Evolutionary conservation across 2,888 invertebrate species (phyloP), one percentile per base, ranked within the genome.

Genomic region (Cylloceria caligata): DNA sequence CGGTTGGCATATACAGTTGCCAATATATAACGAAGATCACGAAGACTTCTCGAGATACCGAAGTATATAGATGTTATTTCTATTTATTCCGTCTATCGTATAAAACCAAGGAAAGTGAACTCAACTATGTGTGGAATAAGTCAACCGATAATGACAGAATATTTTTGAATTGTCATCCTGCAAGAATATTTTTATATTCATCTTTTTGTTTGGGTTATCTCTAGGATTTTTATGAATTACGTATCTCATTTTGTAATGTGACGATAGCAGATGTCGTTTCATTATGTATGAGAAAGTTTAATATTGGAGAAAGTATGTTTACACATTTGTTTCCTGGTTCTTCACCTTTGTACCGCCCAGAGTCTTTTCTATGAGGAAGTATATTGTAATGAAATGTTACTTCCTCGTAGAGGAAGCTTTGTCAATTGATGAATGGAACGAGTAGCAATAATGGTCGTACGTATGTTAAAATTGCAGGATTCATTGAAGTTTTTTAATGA

Each of bases 271-370:
- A 57, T 3, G 30, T 57, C n/a, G 55, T n/a, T 57, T 30, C 19
- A 19, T 36, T 60, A 19, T 60, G 7, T 60, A 36, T 60, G 60
- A 34, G 60, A 60, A 34, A 60, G 30, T 34, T 34, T 34, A 34
- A 34, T 60, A 60, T 60, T 9, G 34, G 34, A 60, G 60, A 60
- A 60, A 60, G 60, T 36, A 36, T 60, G 36, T 60, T 36, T 60
- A 16, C n/a, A 34, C 34, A 34, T 60, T 16, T 7, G 60, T 36
- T 60, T 60, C 60, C 60, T 34, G 16, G 9, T 60, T 60, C 19
- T 19, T 60, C 19, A 16, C 9, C 9, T 34, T 2, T 36, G 6
- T 16, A 19, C 36, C 60, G 34, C 34, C 16, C 34, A 34, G 19
- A 36, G 34, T 1, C 34, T 30, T 3, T n/a, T 1, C 36, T 9